Evolutionary conservation across 1,140 invertebrate genomes (phyloP).

Genomic region (Frieseomelitta varia): DNA sequence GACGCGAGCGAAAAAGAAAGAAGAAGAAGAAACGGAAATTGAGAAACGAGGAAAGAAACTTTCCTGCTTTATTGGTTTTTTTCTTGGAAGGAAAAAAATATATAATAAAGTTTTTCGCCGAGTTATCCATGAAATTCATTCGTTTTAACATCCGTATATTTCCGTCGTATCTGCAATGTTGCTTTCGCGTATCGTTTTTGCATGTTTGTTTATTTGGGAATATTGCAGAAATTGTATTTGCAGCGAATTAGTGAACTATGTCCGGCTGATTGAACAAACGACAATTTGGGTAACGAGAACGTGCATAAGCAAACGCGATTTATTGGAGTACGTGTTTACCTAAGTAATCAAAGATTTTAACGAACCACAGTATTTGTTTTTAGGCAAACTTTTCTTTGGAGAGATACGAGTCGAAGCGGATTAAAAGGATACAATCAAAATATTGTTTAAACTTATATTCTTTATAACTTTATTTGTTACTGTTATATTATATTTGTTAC

Average conservation of each 20-base stretch:
- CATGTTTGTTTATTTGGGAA: neutral
- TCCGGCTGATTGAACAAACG: neutral
- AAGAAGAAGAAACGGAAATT: slow-evolving; percentile 29
- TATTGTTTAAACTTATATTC: too few species aligned
- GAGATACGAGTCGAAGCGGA: too few species aligned
- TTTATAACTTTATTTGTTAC: too few species aligned
- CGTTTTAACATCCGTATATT: neutral
- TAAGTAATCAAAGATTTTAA: neutral
- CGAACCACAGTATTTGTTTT: neutral
- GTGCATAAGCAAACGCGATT: neutral
- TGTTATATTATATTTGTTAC: too few species aligned
- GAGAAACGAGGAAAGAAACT: slow-evolving; percentile 21
- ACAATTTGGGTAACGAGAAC: neutral
- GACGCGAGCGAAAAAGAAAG: neutral
- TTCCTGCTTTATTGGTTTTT: slow-evolving; percentile 25
- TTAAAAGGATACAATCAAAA: too few species aligned
- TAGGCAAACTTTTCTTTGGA: too few species aligned
- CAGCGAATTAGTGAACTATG: neutral
- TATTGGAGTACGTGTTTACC: neutral
- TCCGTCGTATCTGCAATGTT: neutral
- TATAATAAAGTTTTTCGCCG: neutral
- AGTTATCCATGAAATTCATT: neutral
- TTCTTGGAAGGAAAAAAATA: neutral
- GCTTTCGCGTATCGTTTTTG: neutral
- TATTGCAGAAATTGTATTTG: neutral